Evolutionary conservation across 2,113 vertebrate species (phyloP), one percentile per base, ranked within the genome.

Genomic region (Elanus axillaris): DNA sequence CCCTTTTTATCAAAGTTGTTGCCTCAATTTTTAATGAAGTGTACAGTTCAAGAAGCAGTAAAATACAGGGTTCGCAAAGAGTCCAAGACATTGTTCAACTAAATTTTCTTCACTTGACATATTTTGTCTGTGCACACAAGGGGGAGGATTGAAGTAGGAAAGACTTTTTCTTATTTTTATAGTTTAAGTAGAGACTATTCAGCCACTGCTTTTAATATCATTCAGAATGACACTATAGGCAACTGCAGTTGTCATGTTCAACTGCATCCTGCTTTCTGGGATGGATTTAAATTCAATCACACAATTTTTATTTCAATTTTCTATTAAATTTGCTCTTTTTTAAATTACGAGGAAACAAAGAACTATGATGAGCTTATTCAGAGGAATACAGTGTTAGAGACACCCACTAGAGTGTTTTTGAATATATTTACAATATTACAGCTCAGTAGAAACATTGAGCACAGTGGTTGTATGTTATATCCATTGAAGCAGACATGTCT

Each of bases 1-100:
- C 3, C 42, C 60, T 87, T 96, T 94, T 85, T 25, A 95, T 78
- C 72, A 34, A 76, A 94, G 52, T 68, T 67, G 19, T 56, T 69
- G 71, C 43, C 82, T 86, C 20, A 34, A 89, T 85, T 97, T 97
- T 92, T 88, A 91, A 50, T 40, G 71, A 82, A 89, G 45, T 55
- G 38, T 40, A 73, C 58, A 92, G 91, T 86, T 93, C 40, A 96
- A 87, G 78, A 83, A 63, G 17, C 43, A 91, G 17, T 71, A 60
- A 95, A 75, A 86, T 29, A 45, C 5, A 56, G 10, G 5, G 17
- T 60, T 86, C 16, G 2, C 40, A 53, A 40, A 50, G 59, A 82
- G 34, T 68, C 76, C 40, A 87, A 84, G 36, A 15, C 50, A 68
- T 38, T 81, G 47, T 36, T 89, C 60, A 89, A 64, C 68, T 34